phyloP scores from a whole-genome alignment of 1,140 invertebrate species.

The Drosophila pectinifera region DNA sequence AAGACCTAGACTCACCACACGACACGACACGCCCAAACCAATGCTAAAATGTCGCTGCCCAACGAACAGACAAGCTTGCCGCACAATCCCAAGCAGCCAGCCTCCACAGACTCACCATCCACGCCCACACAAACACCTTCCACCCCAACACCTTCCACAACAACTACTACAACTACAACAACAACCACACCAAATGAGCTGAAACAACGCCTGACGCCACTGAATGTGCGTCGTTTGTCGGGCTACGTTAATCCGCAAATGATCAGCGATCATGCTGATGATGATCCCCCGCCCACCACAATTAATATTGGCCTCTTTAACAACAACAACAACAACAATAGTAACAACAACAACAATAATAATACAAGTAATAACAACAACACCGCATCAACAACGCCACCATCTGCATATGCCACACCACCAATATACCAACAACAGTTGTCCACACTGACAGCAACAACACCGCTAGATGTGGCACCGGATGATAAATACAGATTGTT shows the following conservation, averaged over 20 bases:
- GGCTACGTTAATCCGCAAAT: slow-evolving; percentile 58
- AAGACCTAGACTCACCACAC: slow-evolving; percentile 27
- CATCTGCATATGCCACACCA: slow-evolving; percentile 69
- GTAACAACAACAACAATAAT: slow-evolving; percentile 41
- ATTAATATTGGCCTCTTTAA: slow-evolving; percentile 52
- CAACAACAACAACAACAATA: slow-evolving; percentile 52
- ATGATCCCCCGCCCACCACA: slow-evolving; percentile 63
- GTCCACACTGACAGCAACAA: slow-evolving; percentile 76
- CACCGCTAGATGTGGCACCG: slow-evolving; percentile 67
- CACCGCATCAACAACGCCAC: slow-evolving; percentile 71
- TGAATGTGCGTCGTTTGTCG: slow-evolving; percentile 70
- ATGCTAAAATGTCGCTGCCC: slow-evolving; percentile 74
- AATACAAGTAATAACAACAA: slow-evolving; percentile 58
- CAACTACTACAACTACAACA: slow-evolving; percentile 27
- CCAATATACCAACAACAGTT: slow-evolving; percentile 76
- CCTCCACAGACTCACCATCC: slow-evolving; percentile 20
- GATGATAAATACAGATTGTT: slow-evolving; percentile 85
- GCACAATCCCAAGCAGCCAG: slow-evolving; percentile 48
- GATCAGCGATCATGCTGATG: slow-evolving; percentile 49
- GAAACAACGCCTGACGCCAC: slow-evolving; percentile 65
- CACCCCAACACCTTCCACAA: slow-evolving; percentile 39
- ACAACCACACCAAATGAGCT: slow-evolving; percentile 67
- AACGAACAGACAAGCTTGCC: slow-evolving; percentile 60
- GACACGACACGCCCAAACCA: slow-evolving; percentile 40
- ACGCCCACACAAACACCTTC: slow-evolving; percentile 20